Base-by-base conservation (phyloP, 2,113 vertebrate species). In the Pao palembangensis region DNA sequence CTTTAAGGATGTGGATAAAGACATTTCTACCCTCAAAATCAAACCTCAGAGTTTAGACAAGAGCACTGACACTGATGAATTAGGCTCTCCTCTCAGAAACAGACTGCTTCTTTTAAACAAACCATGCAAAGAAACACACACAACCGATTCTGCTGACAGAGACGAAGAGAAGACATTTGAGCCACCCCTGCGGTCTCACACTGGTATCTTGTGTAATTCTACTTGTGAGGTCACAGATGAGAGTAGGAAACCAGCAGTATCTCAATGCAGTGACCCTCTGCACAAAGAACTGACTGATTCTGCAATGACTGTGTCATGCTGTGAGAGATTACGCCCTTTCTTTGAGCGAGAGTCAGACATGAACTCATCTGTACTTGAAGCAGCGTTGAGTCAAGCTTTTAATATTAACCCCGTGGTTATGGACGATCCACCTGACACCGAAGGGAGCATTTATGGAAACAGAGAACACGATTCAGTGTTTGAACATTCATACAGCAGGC, bases 401-500 rank as follows among this genome's bases (percentile, higher is more conserved):
- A 70, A 54, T 38, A 42, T 71, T 5, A 51, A 70, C 16, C 73
- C 85, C 0, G 12, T 78, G 21, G 14, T 68, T 18, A 44, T 31
- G 13, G 61, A 58, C 2, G 6, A 83, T 78, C 7, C 65, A 2
- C 0, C 23, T 1, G 50, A 14, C n/a, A 57, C 51, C 17, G 69
- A 51, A 21, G 46, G 62, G 23, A 46, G 8, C 1, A 41, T 34
- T 56, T 54, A 51, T 6, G 0, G 11, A 0, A 55, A 61, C 1
- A 67, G 28, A 6, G 73, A 76, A 56, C 84, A 90, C 64, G 56
- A 89, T 48, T 76, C 91, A 14, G 79, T 92, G 55, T 87, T 67
- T 20, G 93, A 95, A 57, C 92, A 95, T 83, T 95, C 93, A 0
- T 94, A 95, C 76, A 93, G 90, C 56, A 73, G 82, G 60, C 64